Base-by-base conservation (phyloP, 2,113 vertebrate genomes). In the Morone saxatilis region DNA sequence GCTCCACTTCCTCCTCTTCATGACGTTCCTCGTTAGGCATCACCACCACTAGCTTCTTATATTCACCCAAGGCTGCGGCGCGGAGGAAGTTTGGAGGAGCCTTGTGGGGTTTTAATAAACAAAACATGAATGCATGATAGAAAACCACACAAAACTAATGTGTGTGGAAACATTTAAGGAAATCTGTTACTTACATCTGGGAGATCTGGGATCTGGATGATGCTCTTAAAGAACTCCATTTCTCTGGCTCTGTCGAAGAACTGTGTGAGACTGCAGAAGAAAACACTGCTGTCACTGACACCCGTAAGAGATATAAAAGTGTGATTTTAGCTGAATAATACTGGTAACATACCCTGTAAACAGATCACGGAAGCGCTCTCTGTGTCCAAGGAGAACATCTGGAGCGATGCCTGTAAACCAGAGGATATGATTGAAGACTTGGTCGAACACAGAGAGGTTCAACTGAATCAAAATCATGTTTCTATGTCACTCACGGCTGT, bases 81-180 rank as follows among this genome's bases (percentile, higher is more conserved):
- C 98, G 96, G 4, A 99, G 96, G 91, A 99, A 99, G 92, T 99
- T 99, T 31, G 98, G 98, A 75, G 98, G 97, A 69, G 91, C 96
- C 98, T 99, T 84, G 31, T 7, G 19, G n/a, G 48, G 47, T 36
- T 6, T 3, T 19, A 22, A 76, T 0, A n/a, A 40, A 67, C 4
- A 66, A 16, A 56, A 47, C 10, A 40, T 6, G 22, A 6, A 17
- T 19, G 1, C 0, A 47, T 17, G 13, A 47, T 10, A 14, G 0
- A 50, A 56, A 61, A 40, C 10, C 40, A 69, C 8, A n/a, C 4
- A 53, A 65, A 45, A 25, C 9, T 14, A 19, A 57, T 0, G 6
- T 7, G 54, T 1, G 1, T 40, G 19, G n/a, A 61, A 41, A 17
- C 14, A 10, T n/a, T 7, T 8, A 10, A 13, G 7, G 0, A 22